These are phyloP conservation scores for Drosophila testacea DNA, from an alignment of 2,888 invertebrate genomes.

Conservation along the genomic window DNA sequence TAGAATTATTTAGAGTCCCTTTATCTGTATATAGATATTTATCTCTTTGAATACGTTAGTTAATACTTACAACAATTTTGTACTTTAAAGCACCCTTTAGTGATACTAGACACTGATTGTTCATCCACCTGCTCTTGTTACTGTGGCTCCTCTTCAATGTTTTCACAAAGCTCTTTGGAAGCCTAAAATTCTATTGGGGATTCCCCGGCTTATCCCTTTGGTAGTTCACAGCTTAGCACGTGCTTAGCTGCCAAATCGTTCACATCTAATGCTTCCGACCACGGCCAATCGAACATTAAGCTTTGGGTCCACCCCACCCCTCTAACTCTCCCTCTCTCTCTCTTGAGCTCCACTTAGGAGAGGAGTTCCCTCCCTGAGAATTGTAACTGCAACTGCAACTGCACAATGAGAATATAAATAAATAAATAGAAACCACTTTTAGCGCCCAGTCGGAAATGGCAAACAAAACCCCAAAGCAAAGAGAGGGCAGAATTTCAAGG, in stretches of 20 bases:
- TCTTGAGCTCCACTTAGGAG: not conserved
- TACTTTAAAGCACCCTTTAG: not conserved
- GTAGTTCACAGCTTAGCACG: constrained; percentile 54
- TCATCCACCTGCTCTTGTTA: not conserved
- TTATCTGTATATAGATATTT: too few species aligned
- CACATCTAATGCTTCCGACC: constrained; percentile 40
- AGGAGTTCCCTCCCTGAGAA: not conserved
- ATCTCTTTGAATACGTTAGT: not conserved
- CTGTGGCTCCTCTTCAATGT: not conserved
- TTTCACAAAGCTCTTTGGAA: not conserved
- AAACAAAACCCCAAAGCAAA: constrained; percentile 46
- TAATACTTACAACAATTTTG: not conserved
- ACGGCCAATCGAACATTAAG: constrained; percentile 23
- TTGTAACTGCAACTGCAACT: constrained; percentile 38
- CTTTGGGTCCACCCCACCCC: not conserved
- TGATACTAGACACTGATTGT: not conserved
- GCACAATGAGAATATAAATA: constrained; percentile 72
- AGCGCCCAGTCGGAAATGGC: constrained; percentile 65
- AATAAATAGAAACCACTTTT: constrained; percentile 77
- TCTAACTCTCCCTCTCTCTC: not conserved
- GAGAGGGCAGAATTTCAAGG: not conserved
- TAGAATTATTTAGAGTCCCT: too few species aligned
- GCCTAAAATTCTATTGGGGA: constrained; percentile 36
- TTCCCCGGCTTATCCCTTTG: constrained; percentile 49
- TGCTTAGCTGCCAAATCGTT: constrained; percentile 63